These are phyloP conservation scores for Rostratula benghalensis DNA, from an alignment of 2,113 vertebrate genomes.

Conservation along the genomic window DNA sequence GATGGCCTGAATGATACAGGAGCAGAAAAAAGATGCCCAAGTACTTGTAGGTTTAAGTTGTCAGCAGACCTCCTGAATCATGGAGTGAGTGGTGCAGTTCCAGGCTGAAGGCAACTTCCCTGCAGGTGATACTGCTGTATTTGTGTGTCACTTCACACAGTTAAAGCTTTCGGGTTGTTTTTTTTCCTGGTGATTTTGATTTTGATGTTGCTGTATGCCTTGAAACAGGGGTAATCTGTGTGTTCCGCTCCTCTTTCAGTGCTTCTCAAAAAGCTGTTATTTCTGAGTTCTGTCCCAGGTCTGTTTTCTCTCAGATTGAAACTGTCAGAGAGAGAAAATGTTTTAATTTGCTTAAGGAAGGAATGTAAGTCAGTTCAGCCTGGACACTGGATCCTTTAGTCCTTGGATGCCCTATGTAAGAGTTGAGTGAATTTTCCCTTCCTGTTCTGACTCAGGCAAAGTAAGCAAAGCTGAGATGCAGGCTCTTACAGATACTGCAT, in stretches of 20 bases:
- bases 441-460: neutral
- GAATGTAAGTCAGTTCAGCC: slow-evolving; percentile 13
- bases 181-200: neutral
- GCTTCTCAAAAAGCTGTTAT: neutral
- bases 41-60: neutral
- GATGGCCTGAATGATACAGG: neutral
- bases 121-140: neutral
- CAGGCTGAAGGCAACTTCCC: neutral
- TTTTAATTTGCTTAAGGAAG: slow-evolving; percentile 24
- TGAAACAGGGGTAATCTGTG: neutral
- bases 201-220: neutral
- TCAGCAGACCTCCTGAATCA: neutral
- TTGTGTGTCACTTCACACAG: neutral
- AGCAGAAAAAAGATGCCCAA: neutral
- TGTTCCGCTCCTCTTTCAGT: neutral
- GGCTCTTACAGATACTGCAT: neutral
- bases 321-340: neutral
- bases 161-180: neutral
- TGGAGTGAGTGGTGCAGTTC: neutral
- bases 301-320: neutral
- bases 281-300: neutral
- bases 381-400: neutral
- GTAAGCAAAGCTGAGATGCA: neutral
- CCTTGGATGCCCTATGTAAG: neutral
- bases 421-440: neutral